A percentile compares a stretch with the other conserved stretches of the same genome.
Evolutionary conservation across 2,888 invertebrate species (phyloP).

Genomic region (Deroplatys truncata): DNA sequence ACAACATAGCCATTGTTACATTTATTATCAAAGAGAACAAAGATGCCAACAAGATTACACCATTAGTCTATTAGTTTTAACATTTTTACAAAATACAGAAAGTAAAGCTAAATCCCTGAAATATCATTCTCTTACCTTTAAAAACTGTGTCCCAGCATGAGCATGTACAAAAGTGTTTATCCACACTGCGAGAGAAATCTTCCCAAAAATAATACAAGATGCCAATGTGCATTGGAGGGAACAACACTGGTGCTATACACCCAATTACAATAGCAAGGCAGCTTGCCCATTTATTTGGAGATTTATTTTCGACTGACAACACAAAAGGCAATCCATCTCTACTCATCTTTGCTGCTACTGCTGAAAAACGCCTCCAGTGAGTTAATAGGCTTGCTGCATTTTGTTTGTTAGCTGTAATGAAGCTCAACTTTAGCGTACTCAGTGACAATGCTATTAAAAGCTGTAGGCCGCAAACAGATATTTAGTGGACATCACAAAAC

Average conservation of each 20-base stretch:
- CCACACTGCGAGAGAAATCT: conserved; percentile 61
- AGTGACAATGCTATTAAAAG: background rate
- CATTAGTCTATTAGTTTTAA: background rate
- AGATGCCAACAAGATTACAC: background rate
- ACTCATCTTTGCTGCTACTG: background rate
- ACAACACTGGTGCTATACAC: conserved; percentile 45
- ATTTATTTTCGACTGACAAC: background rate
- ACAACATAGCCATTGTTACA: too few relatives aligned
- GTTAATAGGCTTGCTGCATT: background rate
- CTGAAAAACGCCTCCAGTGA: background rate
- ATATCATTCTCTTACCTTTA: conserved; percentile 51
- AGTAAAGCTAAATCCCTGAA: too few relatives aligned
- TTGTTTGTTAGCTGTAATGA: background rate
- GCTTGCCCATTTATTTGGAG: background rate
- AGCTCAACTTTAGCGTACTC: background rate
- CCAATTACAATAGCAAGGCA: conserved; percentile 29
- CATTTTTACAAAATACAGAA: too few relatives aligned
- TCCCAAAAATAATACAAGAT: conserved; percentile 63
- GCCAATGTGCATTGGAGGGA: conserved; percentile 60
- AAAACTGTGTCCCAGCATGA: conserved; percentile 75
- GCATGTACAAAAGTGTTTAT: conserved; percentile 61
- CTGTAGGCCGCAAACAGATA: background rate
- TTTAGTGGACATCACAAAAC: background rate
- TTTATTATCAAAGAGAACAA: background rate
- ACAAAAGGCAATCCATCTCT: background rate